These are phyloP conservation scores for Chymomyza costata DNA, from an alignment of 1,140 invertebrate genomes.

Conservation along the genomic window DNA sequence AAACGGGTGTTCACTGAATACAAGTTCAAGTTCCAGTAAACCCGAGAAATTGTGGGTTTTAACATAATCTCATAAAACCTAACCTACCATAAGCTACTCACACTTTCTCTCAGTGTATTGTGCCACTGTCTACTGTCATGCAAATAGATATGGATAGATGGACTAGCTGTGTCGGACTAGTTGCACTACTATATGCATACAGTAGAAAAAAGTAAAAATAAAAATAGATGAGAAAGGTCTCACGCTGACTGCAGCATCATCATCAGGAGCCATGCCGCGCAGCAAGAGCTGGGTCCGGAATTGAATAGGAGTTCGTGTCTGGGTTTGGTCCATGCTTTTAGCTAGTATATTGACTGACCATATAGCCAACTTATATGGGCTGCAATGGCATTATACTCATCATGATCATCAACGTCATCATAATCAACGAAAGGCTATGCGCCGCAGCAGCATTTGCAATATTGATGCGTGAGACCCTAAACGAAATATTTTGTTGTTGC, in stretches of 20 bases:
- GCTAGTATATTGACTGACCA: no score
- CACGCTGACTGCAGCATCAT: conserved; percentile 30
- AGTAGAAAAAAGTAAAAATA: no score
- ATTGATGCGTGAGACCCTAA: conserved; percentile 14
- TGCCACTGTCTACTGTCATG: conserved; percentile 39
- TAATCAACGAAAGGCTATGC: conserved; percentile 1
- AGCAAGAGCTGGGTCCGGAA: conserved; percentile 13
- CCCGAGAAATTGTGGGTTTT: no score
- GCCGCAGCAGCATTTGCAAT: background rate
- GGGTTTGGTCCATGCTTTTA: no score
- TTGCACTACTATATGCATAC: conserved; percentile 14
- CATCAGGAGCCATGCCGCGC: conserved; percentile 11
- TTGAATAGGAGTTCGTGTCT: no score
- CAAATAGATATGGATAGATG: conserved; percentile 42
- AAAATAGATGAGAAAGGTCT: no score
- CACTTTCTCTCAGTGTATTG: no score
- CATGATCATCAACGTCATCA: conserved; percentile 13
- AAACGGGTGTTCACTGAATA: no score
- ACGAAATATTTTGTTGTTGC: conserved; percentile 43
- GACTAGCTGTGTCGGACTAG: conserved; percentile 9
- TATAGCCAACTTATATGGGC: no score
- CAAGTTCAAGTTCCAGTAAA: no score
- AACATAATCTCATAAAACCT: no score
- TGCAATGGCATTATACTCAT: conserved; percentile 11
- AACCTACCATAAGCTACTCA: no score